Conservation (phyloP, 2,113 vertebrate genomes). For the Lagopus leucura region DNA sequence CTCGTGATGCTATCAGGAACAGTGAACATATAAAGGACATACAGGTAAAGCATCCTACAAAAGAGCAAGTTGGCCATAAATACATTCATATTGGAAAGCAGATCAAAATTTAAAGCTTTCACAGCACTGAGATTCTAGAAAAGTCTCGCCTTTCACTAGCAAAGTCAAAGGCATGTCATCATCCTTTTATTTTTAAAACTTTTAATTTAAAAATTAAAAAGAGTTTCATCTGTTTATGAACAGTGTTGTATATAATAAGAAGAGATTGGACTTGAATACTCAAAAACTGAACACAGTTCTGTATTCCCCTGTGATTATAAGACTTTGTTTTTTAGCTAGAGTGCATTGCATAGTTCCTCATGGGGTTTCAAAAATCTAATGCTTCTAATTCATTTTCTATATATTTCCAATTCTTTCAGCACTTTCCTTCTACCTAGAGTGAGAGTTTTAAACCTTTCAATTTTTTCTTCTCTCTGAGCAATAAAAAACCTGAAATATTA, state of each 20-base stretch:
- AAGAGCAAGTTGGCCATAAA: not conserved
- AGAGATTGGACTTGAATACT: not conserved
- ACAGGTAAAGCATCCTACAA: not conserved
- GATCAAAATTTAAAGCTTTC: not conserved
- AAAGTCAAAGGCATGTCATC: not conserved
- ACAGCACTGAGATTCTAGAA: not conserved
- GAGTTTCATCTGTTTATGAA: not conserved
- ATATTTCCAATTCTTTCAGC: not conserved
- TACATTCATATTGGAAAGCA: not conserved
- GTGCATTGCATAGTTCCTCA: not conserved
- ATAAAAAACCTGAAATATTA: not conserved
- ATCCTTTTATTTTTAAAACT: not conserved
- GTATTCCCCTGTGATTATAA: not conserved
- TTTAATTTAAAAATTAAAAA: no score
- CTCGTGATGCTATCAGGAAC: not conserved
- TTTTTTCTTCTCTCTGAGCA: not conserved
- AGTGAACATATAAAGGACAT: not conserved
- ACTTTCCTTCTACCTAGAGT: not conserved
- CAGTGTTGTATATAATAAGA: not conserved
- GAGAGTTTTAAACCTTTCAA: not conserved
- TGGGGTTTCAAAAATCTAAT: not conserved
- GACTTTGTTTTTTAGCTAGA: not conserved
- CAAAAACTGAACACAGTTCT: not conserved
- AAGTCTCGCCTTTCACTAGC: not conserved
- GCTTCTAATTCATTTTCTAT: not conserved